Conservation (phyloP, 2,888 invertebrate species). For the Rhaphigaster nebulosa region DNA sequence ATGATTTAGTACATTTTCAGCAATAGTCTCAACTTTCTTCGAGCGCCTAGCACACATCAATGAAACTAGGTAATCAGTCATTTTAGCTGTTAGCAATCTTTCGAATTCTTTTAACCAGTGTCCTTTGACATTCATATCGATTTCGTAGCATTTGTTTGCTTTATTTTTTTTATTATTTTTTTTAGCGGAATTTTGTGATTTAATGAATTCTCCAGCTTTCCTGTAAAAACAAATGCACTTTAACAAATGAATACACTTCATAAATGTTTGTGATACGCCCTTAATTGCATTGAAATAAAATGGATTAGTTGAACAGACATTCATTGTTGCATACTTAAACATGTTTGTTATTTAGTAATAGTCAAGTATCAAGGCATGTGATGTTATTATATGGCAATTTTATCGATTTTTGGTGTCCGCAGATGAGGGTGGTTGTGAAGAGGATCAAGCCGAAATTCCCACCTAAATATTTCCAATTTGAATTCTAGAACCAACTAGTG, state of each 20-base stretch:
- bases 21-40: conserved; percentile 61
- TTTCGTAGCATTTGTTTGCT: conserved; percentile 43
- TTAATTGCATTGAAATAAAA: background rate
- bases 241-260: background rate
- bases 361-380: no score
- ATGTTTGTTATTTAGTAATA: no score
- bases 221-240: conserved; percentile 38
- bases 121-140: conserved; percentile 58
- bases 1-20: conserved; percentile 61
- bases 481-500: no score
- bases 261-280: background rate
- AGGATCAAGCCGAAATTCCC: no score
- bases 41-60: conserved; percentile 62
- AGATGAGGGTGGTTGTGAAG: no score
- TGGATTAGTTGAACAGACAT: background rate
- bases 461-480: no score
- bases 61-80: conserved; percentile 63
- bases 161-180: conserved; percentile 59
- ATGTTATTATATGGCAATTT: no score
- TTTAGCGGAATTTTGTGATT: background rate
- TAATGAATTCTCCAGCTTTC: conserved; percentile 62
- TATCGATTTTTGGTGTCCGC: no score
- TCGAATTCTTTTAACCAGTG: conserved; percentile 64
- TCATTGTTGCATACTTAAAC: no score
- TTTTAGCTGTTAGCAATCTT: conserved; percentile 61